phyloP scores from a whole-genome alignment of 2,888 invertebrate genomes.

The Thymelicus acteon region DNA sequence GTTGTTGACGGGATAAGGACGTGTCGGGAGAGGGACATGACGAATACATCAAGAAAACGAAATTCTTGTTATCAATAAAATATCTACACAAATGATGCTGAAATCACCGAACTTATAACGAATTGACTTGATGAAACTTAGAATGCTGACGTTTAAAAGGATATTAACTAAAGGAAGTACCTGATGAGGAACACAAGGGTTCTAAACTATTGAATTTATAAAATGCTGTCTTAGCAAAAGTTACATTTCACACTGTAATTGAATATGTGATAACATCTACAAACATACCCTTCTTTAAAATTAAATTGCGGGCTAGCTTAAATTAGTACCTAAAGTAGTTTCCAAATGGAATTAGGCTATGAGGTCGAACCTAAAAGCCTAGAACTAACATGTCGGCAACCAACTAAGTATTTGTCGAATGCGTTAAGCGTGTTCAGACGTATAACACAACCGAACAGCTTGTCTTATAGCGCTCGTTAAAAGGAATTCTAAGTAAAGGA shows the following conservation, averaged over 20 bases:
- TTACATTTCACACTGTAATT: too few relatives aligned
- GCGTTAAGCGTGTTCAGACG: not conserved
- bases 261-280: not conserved
- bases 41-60: not conserved
- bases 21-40: not conserved
- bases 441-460: not conserved
- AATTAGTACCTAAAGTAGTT: not conserved
- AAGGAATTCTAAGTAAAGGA: conserved; percentile 16
- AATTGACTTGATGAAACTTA: too few relatives aligned
- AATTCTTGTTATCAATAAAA: too few relatives aligned
- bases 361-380: not conserved
- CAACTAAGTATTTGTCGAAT: not conserved
- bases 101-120: too few relatives aligned
- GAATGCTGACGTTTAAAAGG: too few relatives aligned
- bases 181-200: too few relatives aligned
- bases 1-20: not conserved
- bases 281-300: not conserved
- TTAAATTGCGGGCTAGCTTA: not conserved
- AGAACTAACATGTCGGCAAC: not conserved
- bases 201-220: too few relatives aligned
- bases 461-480: not conserved
- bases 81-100: too few relatives aligned
- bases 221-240: too few relatives aligned
- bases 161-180: too few relatives aligned
- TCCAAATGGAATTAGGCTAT: not conserved